Base-by-base conservation (phyloP, 2,888 invertebrate genomes). In the Dorcus parallelipipedus region DNA sequence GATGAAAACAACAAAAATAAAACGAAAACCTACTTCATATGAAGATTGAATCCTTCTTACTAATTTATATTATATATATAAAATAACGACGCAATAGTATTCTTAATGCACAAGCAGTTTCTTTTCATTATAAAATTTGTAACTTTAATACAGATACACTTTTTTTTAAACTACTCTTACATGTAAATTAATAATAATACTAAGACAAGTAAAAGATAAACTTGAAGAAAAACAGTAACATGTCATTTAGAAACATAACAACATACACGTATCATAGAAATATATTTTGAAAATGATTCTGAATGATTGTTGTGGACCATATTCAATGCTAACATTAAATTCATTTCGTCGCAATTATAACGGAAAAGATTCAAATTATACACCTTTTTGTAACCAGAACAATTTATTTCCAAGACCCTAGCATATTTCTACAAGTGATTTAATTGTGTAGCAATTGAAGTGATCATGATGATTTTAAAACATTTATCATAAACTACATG, bases 161-260 rank as follows among this genome's bases (percentile, higher is more conserved):
- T 50, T 54, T 43, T 47, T 59, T 59, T 49, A 23, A 43, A 59
- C 56, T 56, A 42, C 49, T 56, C 48, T 50, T 52, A 55, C 49
- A 58, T 20, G 48, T 59, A 59, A 59, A 56, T 56, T 59, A 59
- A 59, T 52, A 49, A 56, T 59, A 59, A 59, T 59, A 59, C 59
- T 59, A 59, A 55, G 52, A 54, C 52, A 10, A 45, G 23, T 9
- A 33, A 52, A 53, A 58, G 53, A 59, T 59, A 59, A 59, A 59
- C 55, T 59, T 55, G 59, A 55, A 56, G 55, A 55, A 56, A 56
- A 59, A 59, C 59, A 59, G 59, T 56, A 56, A 59, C 59, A 51
- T 56, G 52, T 58, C 38, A 54, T 58, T 52, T 55, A 47, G 55
- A 56, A 59, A 59, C 59, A 40, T 59, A 59, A 59, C 59, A 59